Evolutionary conservation across 2,113 vertebrate species (phyloP).

Genomic region (Cyanoderma ruficeps): DNA sequence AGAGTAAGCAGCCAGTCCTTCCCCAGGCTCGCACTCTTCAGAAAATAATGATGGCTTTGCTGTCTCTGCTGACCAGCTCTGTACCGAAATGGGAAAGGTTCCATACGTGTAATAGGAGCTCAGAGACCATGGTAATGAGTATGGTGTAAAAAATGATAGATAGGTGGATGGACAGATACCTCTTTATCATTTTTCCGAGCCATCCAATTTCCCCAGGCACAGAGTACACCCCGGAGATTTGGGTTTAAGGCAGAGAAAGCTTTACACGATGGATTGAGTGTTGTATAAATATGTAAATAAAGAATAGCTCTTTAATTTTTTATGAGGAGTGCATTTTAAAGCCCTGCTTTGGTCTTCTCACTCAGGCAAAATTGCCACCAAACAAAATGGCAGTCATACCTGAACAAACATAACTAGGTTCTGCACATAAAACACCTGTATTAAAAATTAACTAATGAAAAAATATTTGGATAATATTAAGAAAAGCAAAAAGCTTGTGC

Average conservation of each 20-base stretch:
- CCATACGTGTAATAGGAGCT: conserved; percentile 23
- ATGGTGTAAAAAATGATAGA: conserved; percentile 55
- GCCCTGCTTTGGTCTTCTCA: conserved; percentile 19
- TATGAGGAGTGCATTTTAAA: conserved; percentile 66
- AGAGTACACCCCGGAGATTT: not conserved
- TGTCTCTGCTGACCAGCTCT: conserved; percentile 48
- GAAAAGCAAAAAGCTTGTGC: not conserved
- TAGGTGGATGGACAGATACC: conserved; percentile 38
- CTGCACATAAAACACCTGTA: not conserved
- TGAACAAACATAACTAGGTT: conserved; percentile 46
- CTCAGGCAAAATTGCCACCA: conserved; percentile 47
- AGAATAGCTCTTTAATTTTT: conserved; percentile 64
- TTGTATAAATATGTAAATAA: conserved; percentile 55
- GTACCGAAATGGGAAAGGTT: not conserved
- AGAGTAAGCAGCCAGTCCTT: not conserved
- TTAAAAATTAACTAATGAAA: conserved; percentile 56
- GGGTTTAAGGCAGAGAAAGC: conserved; percentile 51
- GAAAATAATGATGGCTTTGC: conserved; percentile 32
- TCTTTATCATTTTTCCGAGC: conserved; percentile 51
- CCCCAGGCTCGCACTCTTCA: not conserved
- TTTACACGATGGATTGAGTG: conserved; percentile 35
- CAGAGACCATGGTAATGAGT: conserved; percentile 55
- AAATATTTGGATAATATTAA: conserved; percentile 40
- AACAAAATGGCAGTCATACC: conserved; percentile 60
- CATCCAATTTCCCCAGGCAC: conserved; percentile 41